These are phyloP conservation scores for Cremastinae sp. DNA, from an alignment of 2,888 invertebrate species.

Conservation along the genomic window DNA sequence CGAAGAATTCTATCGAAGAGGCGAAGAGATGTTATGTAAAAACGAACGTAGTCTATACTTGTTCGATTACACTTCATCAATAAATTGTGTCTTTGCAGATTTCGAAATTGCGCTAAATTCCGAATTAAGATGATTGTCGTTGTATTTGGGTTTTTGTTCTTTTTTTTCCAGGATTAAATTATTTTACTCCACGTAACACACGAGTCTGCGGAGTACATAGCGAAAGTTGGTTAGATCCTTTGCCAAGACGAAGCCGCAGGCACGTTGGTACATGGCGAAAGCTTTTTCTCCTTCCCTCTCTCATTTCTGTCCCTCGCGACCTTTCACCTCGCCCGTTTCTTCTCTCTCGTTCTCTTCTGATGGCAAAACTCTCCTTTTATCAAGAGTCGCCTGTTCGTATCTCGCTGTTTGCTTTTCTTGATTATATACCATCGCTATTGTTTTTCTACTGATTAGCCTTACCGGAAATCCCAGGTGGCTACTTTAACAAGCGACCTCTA, in stretches of 20 bases:
- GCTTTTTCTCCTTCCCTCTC: neutral
- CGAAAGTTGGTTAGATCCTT: conserved; percentile 35
- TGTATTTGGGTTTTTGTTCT: neutral
- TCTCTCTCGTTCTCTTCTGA: neutral
- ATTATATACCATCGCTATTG: conserved; percentile 63
- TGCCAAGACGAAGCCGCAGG: conserved; percentile 31
- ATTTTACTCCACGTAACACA: neutral
- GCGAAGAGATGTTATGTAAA: too few relatives aligned
- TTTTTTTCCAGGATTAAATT: neutral
- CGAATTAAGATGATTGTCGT: too few relatives aligned
- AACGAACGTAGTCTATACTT: too few relatives aligned
- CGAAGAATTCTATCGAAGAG: too few relatives aligned
- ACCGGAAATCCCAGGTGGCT: conserved; percentile 57
- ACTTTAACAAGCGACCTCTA: conserved; percentile 53
- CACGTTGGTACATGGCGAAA: conserved; percentile 37
- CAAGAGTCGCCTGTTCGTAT: conserved; percentile 1
- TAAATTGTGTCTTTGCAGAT: too few relatives aligned
- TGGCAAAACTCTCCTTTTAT: conserved; percentile 6
- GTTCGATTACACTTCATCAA: too few relatives aligned
- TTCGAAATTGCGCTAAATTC: too few relatives aligned
- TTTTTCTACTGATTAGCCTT: conserved; percentile 61
- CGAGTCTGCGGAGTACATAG: conserved; percentile 23
- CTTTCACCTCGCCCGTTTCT: conserved; percentile 18
- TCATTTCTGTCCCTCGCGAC: conserved; percentile 30
- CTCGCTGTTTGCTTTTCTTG: conserved; percentile 58